phyloP scores from a whole-genome alignment of 2,797 vertebrate genomes.

The Holocentrus rufus region DNA sequence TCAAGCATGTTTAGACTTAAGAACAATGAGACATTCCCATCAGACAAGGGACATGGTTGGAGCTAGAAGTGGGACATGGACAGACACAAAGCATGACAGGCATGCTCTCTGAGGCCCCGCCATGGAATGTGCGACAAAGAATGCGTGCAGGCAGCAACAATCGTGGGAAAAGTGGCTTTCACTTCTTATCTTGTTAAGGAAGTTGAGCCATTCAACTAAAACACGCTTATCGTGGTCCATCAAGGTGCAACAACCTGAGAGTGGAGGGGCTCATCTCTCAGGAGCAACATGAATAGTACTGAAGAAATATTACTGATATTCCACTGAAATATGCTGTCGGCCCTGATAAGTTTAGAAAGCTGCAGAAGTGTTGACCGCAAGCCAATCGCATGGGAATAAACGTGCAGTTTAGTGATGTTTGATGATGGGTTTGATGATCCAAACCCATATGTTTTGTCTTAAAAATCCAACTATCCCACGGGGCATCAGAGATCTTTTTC shows the following conservation, averaged over 20 bases:
- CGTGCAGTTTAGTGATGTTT: neutral
- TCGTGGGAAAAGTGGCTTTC: constrained; percentile 71
- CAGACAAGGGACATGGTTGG: constrained; percentile 27
- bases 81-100: constrained; percentile 53
- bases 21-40: constrained; percentile 72
- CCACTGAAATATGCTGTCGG: neutral
- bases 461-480: constrained; percentile 30
- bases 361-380: neutral
- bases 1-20: constrained; percentile 18
- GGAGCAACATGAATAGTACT: neutral
- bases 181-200: constrained; percentile 60
- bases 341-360: neutral
- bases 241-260: constrained; percentile 13
- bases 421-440: constrained; percentile 39
- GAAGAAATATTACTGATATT: neutral
- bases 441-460: constrained; percentile 53
- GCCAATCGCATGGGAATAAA: neutral
- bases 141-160: constrained; percentile 66
- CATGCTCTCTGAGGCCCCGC: constrained; percentile 56
- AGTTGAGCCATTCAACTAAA: constrained; percentile 52
- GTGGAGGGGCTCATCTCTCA: neutral
- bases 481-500: constrained; percentile 17
- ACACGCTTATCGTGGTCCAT: constrained; percentile 10
- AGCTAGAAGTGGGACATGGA: constrained; percentile 60
- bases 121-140: constrained; percentile 65